Base-by-base conservation (phyloP, 2,797 vertebrate genomes). In the Agapornis canus region DNA sequence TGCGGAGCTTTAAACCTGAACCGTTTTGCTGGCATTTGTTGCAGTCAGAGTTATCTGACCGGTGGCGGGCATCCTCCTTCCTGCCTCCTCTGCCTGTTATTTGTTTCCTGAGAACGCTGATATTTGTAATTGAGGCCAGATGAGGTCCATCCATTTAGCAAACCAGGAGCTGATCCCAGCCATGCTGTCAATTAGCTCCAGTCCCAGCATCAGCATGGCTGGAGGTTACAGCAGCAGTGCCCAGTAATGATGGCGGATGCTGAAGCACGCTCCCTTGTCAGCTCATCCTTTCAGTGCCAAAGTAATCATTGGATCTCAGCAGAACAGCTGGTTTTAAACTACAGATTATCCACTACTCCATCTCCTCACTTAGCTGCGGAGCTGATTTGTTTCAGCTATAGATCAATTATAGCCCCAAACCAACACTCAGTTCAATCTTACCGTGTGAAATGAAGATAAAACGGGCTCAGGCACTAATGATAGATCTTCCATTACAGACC, bases 291-390 rank as follows among this genome's bases (percentile, higher is more conserved):
- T 66, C 86, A 43, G 83, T 89, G 84, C 84, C 81, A 77, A 94
- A 94, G 89, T 71, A 86, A 93, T 94, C 47, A 85, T 94, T 89
- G 69, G 92, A 86, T 97, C 90, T 92, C 75, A 47, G 59, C 75
- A 78, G 66, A 95, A 72, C 93, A 97, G 86, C 88, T 94, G 82
- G 81, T 95, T 97, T 91, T 96, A 92, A 96, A 80, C 57, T 66
- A 43, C n/a, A 71, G 73, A 87, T 65, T 90, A 90, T 89, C 86
- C 93, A 47, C 86, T 88, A 65, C 71, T 96, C 94, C 89, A 75
- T 96, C 92, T 97, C 89, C 77, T 95, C 81, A 60, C 86, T 90
- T 89, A 81, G 49, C 72, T 76, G 40, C 6, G 12, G 59, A 87
- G 70, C 89, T 92, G 88, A 93, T 92, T 96, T 76, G 80, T 89